These are phyloP conservation scores for Pogonognathellus flavescens DNA, from an alignment of 1,140 invertebrate species.

Conservation along the genomic window DNA sequence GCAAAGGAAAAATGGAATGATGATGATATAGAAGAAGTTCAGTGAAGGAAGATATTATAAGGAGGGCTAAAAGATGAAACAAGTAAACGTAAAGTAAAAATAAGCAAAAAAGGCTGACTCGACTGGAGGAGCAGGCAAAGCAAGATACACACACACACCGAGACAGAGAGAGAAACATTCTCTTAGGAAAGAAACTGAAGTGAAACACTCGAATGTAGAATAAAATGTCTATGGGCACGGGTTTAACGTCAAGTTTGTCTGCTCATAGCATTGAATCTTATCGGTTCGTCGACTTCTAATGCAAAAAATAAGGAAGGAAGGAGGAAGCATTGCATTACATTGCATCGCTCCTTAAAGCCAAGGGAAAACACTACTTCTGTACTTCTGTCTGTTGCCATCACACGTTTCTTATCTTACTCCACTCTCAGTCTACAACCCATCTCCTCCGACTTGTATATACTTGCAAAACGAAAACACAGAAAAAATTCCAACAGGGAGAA, in stretches of 20 bases:
- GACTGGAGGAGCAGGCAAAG: neutral
- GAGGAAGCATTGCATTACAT: conserved; percentile 44
- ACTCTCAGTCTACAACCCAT: too few species aligned
- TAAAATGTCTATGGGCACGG: conserved; percentile 51
- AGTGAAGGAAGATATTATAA: conserved; percentile 37
- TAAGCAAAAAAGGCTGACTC: conserved; percentile 21
- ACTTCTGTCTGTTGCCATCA: too few species aligned
- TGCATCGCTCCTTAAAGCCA: conserved; percentile 16
- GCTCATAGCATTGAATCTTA: conserved; percentile 50
- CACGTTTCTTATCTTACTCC: too few species aligned
- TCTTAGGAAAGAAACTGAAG: conserved; percentile 10
- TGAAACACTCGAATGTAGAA: conserved; percentile 36
- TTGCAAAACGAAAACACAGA: too few species aligned
- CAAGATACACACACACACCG: neutral
- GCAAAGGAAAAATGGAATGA: conserved; percentile 9
- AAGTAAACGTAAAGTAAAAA: conserved; percentile 49
- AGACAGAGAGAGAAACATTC: conserved; percentile 15
- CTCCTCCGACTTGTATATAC: too few species aligned
- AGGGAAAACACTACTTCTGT: conserved; percentile 9
- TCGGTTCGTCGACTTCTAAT: conserved; percentile 49
- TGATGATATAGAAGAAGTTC: conserved; percentile 27
- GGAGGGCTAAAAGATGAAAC: conserved; percentile 46
- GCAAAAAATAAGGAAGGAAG: conserved; percentile 46
- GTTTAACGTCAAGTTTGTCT: conserved; percentile 48
- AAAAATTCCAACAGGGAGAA: too few species aligned